These are phyloP conservation scores for Prietella phreatophila DNA, from an alignment of 2,113 vertebrate genomes.

Conservation along the genomic window DNA sequence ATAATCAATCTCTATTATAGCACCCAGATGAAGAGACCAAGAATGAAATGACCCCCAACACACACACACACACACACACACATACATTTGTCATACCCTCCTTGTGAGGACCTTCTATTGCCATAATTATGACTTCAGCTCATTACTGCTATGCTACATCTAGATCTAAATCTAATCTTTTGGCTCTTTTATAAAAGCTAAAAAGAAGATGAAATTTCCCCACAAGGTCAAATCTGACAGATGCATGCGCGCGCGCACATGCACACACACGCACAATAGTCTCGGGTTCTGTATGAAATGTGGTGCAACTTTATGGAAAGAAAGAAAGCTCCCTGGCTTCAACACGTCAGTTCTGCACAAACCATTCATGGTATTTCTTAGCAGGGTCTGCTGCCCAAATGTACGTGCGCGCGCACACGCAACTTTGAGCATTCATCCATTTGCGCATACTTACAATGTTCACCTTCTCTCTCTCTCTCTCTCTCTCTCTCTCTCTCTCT, in stretches of 20 bases:
- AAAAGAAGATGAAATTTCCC: neutral
- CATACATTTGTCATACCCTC: neutral
- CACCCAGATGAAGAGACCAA: constrained; percentile 24
- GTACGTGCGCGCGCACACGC: too few species aligned
- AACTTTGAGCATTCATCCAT: neutral
- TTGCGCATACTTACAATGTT: neutral
- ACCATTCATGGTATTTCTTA: constrained; percentile 43
- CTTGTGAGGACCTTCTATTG: neutral
- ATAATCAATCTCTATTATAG: constrained; percentile 43
- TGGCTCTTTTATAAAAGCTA: neutral
- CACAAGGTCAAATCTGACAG: neutral
- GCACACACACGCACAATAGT: neutral
- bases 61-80: neutral
- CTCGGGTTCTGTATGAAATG: constrained; percentile 1
- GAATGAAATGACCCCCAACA: constrained; percentile 62
- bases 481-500: too few species aligned
- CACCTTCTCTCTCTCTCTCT: neutral
- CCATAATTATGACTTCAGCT: neutral
- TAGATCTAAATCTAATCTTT: neutral
- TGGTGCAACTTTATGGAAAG: neutral
- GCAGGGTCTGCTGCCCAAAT: constrained; percentile 23
- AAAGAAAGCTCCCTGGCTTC: constrained; percentile 38
- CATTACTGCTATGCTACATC: neutral
- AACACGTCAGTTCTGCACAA: constrained; percentile 7
- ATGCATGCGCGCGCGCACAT: neutral